These are phyloP conservation scores for Lepus oiostolus DNA, from an alignment of 2,797 vertebrate species.

Conservation along the genomic window DNA sequence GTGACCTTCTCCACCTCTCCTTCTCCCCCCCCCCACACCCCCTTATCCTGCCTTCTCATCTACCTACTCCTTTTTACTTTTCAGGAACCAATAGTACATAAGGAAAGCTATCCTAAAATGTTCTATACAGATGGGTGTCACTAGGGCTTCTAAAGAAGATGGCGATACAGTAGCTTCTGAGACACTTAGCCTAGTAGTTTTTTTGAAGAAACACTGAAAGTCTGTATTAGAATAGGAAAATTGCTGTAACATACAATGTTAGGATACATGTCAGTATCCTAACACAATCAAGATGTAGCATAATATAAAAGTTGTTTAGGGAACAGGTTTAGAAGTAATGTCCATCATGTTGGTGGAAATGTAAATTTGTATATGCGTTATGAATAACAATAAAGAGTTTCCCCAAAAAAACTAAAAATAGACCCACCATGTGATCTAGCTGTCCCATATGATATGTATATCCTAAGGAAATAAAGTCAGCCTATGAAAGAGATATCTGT, in stretches of 20 bases:
- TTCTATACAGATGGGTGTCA: background rate
- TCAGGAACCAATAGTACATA: background rate
- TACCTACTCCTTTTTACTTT: slow-evolving; percentile 16
- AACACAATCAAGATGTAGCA: background rate
- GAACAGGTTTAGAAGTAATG: background rate
- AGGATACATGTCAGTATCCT: background rate
- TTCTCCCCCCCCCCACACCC: background rate
- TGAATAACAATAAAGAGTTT: too few species aligned
- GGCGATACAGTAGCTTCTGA: slow-evolving; percentile 5
- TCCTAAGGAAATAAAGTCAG: too few species aligned
- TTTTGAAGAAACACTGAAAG: slow-evolving; percentile 1
- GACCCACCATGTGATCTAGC: too few species aligned
- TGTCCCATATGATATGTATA: too few species aligned
- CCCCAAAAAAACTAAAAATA: too few species aligned
- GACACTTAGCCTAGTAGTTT: background rate
- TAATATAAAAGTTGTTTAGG: slow-evolving; percentile 34
- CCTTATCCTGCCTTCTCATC: background rate
- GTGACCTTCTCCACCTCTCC: background rate
- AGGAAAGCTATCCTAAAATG: background rate
- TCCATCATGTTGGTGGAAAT: background rate
- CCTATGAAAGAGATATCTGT: too few species aligned
- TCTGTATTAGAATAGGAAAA: slow-evolving; percentile 12
- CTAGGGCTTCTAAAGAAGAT: slow-evolving; percentile 25
- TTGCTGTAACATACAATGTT: slow-evolving; percentile 47
- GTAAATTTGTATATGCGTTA: too few species aligned